Percentiles rank a stretch among this genome's conserved stretches.
Conservation (phyloP, 2,797 vertebrate genomes). For the Acanthurus tractus region DNA sequence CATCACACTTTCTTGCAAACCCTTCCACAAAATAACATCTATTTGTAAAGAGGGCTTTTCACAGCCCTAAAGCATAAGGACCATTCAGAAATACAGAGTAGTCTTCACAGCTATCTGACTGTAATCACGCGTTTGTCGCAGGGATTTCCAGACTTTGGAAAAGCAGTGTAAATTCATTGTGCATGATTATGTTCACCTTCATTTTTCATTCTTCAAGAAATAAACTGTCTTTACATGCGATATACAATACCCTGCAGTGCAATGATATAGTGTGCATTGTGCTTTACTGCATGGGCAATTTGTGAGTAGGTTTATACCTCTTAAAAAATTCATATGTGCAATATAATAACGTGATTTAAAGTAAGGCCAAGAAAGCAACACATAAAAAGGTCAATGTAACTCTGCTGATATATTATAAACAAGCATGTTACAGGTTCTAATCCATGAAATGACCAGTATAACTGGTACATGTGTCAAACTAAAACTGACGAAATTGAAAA, state of each 20-base stretch:
- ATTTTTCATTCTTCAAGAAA: background rate
- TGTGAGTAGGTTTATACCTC: background rate
- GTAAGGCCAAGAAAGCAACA: background rate
- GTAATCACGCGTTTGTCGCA: background rate
- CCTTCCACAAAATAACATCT: background rate
- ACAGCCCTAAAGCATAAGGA: background rate
- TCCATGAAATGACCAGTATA: background rate
- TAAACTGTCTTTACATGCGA: background rate
- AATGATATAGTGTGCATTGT: background rate
- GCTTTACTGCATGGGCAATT: background rate
- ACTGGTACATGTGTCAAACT: conserved; percentile 8
- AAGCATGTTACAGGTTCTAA: background rate
- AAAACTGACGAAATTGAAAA: background rate
- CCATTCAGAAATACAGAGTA: background rate
- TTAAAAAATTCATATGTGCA: background rate
- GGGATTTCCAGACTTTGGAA: background rate
- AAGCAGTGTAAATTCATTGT: background rate
- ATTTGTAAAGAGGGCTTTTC: background rate
- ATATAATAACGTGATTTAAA: background rate
- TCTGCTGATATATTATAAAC: background rate
- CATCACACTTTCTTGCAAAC: background rate
- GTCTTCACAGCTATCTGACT: background rate
- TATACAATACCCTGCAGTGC: background rate
- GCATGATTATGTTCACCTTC: background rate
- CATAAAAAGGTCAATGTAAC: background rate